A percentile compares a stretch with the other conserved stretches of the same genome.
These are phyloP conservation scores for Lydus trimaculatus DNA, from an alignment of 2,888 invertebrate species.

Conservation along the genomic window DNA sequence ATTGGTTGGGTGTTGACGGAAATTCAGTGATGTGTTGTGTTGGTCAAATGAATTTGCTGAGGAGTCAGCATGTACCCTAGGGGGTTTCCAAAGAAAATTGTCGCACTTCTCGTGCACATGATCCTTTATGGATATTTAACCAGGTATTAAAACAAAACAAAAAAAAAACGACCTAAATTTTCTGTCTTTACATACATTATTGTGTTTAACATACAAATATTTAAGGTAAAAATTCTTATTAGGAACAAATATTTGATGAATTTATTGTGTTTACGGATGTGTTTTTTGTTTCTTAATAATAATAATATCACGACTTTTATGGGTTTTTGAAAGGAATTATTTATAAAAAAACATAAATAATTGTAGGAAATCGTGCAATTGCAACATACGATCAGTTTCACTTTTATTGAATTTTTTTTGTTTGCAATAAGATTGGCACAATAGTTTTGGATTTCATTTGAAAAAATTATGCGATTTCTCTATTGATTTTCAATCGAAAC, in stretches of 20 bases:
- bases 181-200: neutral
- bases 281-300: neutral
- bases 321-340: neutral
- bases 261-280: neutral
- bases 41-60: slow-evolving; percentile 46
- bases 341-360: neutral
- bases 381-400: neutral
- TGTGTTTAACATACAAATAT: slow-evolving; percentile 5
- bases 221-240: neutral
- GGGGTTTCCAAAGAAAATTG: slow-evolving; percentile 41
- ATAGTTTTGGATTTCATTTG: neutral
- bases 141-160: slow-evolving; percentile 27
- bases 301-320: neutral
- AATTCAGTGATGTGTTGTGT: slow-evolving; percentile 45
- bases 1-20: slow-evolving; percentile 21
- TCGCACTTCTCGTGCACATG: slow-evolving; percentile 45
- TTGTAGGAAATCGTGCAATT: neutral
- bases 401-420: neutral
- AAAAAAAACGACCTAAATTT: neutral
- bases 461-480: neutral
- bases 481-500: neutral
- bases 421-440: neutral
- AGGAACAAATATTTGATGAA: neutral
- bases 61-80: slow-evolving; percentile 48
- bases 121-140: slow-evolving; percentile 25